phyloP scores from a whole-genome alignment of 2,797 vertebrate species.

The Furcifer pardalis region DNA sequence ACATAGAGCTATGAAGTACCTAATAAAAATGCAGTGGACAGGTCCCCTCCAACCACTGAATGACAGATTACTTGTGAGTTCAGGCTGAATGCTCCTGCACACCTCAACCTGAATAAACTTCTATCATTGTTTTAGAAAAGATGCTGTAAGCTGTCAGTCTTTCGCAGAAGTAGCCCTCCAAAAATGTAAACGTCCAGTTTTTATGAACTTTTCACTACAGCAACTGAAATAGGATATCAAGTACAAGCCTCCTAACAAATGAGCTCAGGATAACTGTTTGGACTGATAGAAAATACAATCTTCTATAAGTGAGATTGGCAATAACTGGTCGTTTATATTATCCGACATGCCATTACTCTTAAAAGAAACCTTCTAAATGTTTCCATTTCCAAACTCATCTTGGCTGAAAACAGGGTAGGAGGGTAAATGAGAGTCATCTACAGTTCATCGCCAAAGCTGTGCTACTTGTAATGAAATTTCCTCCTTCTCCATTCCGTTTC shows the following conservation, averaged over 20 bases:
- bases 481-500: slow-evolving; percentile 60
- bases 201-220: slow-evolving; percentile 26
- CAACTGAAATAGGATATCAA: slow-evolving; percentile 17
- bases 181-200: neutral
- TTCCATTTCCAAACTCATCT: slow-evolving; percentile 40
- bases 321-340: slow-evolving; percentile 32
- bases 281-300: neutral
- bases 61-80: neutral
- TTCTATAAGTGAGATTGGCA: slow-evolving; percentile 38
- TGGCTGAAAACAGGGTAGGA: slow-evolving; percentile 30
- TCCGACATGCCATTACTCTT: slow-evolving; percentile 22
- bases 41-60: too few species aligned
- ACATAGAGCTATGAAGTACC: neutral
- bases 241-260: slow-evolving; percentile 25
- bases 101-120: neutral
- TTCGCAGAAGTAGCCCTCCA: neutral
- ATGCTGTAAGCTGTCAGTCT: neutral
- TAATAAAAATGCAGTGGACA: neutral
- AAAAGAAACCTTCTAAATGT: slow-evolving; percentile 37
- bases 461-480: slow-evolving; percentile 32
- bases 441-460: slow-evolving; percentile 34
- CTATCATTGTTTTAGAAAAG: neutral
- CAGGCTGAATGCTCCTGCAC: neutral
- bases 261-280: slow-evolving; percentile 22
- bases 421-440: slow-evolving; percentile 39